These are phyloP conservation scores for Coilia nasus DNA, from an alignment of 2,797 vertebrate species.

Conservation along the genomic window DNA sequence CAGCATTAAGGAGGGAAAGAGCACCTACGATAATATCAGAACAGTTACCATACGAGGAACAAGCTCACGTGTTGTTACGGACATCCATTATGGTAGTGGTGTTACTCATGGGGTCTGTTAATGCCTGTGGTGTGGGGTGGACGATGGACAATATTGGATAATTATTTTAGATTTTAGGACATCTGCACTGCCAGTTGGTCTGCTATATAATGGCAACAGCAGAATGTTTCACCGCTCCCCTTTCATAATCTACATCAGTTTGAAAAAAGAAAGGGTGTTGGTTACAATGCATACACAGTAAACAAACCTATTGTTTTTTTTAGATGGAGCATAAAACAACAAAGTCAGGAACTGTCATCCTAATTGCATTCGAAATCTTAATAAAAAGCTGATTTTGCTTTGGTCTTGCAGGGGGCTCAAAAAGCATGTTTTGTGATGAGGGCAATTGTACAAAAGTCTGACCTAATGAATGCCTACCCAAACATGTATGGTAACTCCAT, in stretches of 20 bases:
- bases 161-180: slow-evolving; percentile 17
- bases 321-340: neutral
- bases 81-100: neutral
- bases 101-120: neutral
- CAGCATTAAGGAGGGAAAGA: slow-evolving; percentile 3
- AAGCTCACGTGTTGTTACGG: neutral
- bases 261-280: neutral
- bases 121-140: neutral
- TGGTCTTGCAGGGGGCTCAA: slow-evolving; percentile 56
- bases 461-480: neutral
- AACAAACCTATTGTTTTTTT: neutral
- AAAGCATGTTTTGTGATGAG: slow-evolving; percentile 27
- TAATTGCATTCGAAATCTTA: slow-evolving; percentile 19
- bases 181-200: neutral
- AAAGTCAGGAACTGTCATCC: neutral
- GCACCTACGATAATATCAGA: neutral
- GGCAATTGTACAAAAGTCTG: neutral
- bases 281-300: slow-evolving; percentile 17
- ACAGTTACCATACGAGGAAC: neutral
- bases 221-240: slow-evolving; percentile 2
- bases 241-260: neutral
- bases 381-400: slow-evolving; percentile 53
- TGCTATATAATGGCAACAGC: neutral
- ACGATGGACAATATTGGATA: neutral
- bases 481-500: neutral